Percentiles rank a stretch among this genome's conserved stretches.
Conservation (phyloP, 1,140 invertebrate species). For the Aphis gossypii region DNA sequence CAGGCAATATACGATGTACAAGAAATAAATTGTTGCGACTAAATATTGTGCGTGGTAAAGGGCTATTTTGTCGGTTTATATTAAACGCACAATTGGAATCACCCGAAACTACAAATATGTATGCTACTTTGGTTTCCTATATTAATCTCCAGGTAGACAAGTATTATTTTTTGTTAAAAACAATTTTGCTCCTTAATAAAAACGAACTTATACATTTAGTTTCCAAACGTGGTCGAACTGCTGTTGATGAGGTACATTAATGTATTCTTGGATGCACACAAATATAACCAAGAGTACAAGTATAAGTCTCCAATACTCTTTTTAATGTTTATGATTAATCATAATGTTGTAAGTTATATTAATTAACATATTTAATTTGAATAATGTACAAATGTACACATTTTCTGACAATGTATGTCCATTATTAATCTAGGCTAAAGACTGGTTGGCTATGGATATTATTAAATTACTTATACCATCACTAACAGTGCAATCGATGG, state of each 20-base stretch:
- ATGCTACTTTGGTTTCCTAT: not conserved
- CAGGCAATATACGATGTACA: not conserved
- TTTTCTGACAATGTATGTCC: not conserved
- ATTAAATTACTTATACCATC: not conserved
- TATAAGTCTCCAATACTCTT: not conserved
- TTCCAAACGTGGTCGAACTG: not conserved
- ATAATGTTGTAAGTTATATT: not conserved
- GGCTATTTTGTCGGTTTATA: not conserved
- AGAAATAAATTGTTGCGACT: not conserved
- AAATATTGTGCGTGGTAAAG: not conserved
- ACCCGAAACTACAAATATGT: not conserved
- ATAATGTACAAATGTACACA: not conserved
- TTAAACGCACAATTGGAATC: not conserved
- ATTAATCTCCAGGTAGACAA: not conserved
- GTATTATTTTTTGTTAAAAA: not conserved
- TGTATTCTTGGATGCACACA: not conserved
- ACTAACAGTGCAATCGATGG: not conserved
- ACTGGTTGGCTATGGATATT: not conserved
- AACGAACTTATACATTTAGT: not conserved
- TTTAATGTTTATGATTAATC: not conserved
- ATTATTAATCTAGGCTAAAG: not conserved
- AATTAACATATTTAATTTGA: not conserved
- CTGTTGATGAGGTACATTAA: not conserved
- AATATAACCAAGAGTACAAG: not conserved
- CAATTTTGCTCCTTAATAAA: not conserved